Evolutionary conservation across 1,140 invertebrate genomes (phyloP).

Genomic region (Formica exsecta): DNA sequence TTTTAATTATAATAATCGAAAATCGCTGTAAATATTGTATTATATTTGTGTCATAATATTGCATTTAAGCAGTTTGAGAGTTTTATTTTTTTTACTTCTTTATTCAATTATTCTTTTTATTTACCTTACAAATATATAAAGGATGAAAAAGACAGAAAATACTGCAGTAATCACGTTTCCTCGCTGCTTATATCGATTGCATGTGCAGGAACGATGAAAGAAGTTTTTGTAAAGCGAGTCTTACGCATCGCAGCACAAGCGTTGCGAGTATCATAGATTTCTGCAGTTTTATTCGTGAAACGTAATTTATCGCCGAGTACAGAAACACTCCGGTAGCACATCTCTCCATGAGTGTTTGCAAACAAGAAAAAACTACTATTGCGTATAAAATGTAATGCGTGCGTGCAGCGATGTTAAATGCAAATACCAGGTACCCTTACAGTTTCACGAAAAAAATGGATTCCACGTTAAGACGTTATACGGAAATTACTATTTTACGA

Average conservation of each 20-base stretch:
- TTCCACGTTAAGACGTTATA: background rate
- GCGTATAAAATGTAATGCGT: conserved; percentile 28
- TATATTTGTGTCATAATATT: background rate
- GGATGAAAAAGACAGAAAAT: background rate
- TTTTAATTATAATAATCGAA: background rate
- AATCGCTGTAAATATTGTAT: background rate
- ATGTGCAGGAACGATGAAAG: background rate
- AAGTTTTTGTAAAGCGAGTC: conserved; percentile 43
- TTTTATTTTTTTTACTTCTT: background rate
- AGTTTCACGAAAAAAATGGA: conserved; percentile 27
- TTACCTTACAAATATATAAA: background rate
- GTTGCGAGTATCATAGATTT: conserved; percentile 36
- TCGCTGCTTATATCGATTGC: background rate
- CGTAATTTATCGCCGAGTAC: conserved; percentile 43
- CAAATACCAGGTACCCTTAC: conserved; percentile 24
- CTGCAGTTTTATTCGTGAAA: conserved; percentile 39
- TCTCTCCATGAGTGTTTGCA: background rate
- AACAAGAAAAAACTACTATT: conserved; percentile 32
- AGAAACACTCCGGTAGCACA: conserved; percentile 8
- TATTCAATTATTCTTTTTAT: background rate
- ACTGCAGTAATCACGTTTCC: background rate
- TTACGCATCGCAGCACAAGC: background rate
- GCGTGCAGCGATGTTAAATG: conserved; percentile 14
- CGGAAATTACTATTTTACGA: conserved; percentile 59
- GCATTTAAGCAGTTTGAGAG: background rate